Evolutionary conservation across 2,888 invertebrate species (phyloP).

Genomic region (Xanthostigma xanthostigma): DNA sequence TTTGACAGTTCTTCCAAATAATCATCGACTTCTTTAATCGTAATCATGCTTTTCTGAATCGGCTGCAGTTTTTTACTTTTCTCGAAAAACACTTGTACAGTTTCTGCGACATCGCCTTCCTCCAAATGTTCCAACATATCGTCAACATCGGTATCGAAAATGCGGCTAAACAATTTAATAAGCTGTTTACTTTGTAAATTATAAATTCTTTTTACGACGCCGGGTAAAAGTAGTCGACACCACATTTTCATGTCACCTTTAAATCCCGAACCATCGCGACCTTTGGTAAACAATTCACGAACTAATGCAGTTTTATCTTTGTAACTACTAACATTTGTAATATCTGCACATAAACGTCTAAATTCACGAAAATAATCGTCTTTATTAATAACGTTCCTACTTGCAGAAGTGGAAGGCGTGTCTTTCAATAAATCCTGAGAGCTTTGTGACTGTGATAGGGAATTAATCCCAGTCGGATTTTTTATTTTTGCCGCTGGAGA

Average conservation of each 20-base stretch:
- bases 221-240: constrained; percentile 72
- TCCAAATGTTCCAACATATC: constrained; percentile 79
- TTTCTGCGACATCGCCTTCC: constrained; percentile 81
- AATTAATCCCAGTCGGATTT: not conserved
- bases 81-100: constrained; percentile 62
- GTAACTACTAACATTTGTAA: constrained; percentile 65
- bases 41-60: constrained; percentile 48
- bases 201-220: constrained; percentile 69
- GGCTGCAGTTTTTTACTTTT: constrained; percentile 44
- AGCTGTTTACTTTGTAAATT: constrained; percentile 87
- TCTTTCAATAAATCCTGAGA: too few relatives aligned
- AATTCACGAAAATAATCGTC: constrained; percentile 68
- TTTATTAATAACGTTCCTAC: constrained; percentile 22
- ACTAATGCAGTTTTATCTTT: constrained; percentile 65
- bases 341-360: constrained; percentile 57
- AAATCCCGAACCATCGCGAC: constrained; percentile 45
- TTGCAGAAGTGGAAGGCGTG: too few relatives aligned
- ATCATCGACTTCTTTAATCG: constrained; percentile 59
- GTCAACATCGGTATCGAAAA: constrained; percentile 56
- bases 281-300: constrained; percentile 47
- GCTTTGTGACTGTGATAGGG: too few relatives aligned
- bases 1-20: constrained; percentile 59
- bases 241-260: constrained; percentile 64
- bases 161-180: constrained; percentile 70
- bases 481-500: constrained; percentile 3